Conservation (phyloP, 2,113 vertebrate species). For the Channa maculata region DNA sequence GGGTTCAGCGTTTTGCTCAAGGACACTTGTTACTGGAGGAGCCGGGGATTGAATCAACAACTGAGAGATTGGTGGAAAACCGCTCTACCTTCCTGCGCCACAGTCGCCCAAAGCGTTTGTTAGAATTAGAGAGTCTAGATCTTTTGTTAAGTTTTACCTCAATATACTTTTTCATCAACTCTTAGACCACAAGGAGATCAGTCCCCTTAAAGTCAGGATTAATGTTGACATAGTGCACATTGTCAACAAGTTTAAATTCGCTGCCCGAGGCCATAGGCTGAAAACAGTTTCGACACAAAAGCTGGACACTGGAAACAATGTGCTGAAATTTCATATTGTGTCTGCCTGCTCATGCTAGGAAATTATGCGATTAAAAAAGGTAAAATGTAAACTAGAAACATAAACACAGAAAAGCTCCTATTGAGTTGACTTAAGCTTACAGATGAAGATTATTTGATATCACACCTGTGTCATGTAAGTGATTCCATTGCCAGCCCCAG, state of each 20-base stretch:
- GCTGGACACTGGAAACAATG: conserved; percentile 29
- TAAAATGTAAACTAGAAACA: too few relatives aligned
- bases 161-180: neutral
- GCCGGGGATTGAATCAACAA: too few relatives aligned
- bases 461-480: conserved; percentile 91
- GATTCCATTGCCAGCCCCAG: conserved; percentile 84
- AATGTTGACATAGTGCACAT: conserved; percentile 87
- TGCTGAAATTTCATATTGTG: conserved; percentile 87
- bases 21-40: too few relatives aligned
- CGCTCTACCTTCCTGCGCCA: too few relatives aligned
- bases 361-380: neutral
- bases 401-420: too few relatives aligned
- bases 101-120: too few relatives aligned
- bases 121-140: neutral
- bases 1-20: too few relatives aligned
- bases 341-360: conserved; percentile 83
- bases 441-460: neutral
- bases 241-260: conserved; percentile 88
- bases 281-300: conserved; percentile 87
- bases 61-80: too few relatives aligned
- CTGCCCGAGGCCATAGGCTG: conserved; percentile 78
- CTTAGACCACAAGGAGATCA: neutral
- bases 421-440: neutral
- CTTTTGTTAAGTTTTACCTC: neutral
- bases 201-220: conserved; percentile 89